These are phyloP conservation scores for Pogonocherus hispidulus DNA, from an alignment of 2,888 invertebrate species.

Conservation along the genomic window DNA sequence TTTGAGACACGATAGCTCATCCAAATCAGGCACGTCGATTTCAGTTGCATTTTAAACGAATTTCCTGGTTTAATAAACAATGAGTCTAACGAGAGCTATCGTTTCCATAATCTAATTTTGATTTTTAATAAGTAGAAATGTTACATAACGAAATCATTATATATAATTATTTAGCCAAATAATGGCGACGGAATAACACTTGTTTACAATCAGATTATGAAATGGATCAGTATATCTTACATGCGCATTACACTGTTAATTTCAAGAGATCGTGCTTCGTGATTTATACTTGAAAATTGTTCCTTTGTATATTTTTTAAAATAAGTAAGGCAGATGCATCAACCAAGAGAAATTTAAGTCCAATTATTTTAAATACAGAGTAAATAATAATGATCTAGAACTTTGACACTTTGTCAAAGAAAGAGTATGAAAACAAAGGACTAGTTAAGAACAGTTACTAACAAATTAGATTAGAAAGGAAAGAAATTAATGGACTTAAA, in stretches of 20 bases:
- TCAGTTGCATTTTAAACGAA: constrained; percentile 14
- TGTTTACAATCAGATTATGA: background rate
- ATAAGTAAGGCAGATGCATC: too few relatives aligned
- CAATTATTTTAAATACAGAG: too few relatives aligned
- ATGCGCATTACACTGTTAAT: background rate
- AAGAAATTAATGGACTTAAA: too few relatives aligned
- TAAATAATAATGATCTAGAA: too few relatives aligned
- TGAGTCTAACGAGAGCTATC: background rate
- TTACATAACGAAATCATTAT: background rate
- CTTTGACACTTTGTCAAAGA: too few relatives aligned
- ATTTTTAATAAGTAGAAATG: background rate
- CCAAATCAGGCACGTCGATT: constrained; percentile 23
- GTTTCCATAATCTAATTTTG: background rate
- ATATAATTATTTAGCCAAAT: background rate
- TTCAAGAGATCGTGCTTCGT: background rate
- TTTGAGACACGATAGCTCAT: constrained; percentile 12
- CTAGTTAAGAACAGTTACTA: too few relatives aligned
- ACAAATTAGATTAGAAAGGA: too few relatives aligned
- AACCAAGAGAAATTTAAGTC: too few relatives aligned
- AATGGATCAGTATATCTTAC: background rate
- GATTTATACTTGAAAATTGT: background rate
- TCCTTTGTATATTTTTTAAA: background rate
- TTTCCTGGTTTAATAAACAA: constrained; percentile 5
- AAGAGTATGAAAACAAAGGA: too few relatives aligned
- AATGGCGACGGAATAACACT: background rate